Evolutionary conservation across 2,797 vertebrate genomes (phyloP), one percentile per base, ranked within the genome.

Genomic region (Acanthis flammea): DNA sequence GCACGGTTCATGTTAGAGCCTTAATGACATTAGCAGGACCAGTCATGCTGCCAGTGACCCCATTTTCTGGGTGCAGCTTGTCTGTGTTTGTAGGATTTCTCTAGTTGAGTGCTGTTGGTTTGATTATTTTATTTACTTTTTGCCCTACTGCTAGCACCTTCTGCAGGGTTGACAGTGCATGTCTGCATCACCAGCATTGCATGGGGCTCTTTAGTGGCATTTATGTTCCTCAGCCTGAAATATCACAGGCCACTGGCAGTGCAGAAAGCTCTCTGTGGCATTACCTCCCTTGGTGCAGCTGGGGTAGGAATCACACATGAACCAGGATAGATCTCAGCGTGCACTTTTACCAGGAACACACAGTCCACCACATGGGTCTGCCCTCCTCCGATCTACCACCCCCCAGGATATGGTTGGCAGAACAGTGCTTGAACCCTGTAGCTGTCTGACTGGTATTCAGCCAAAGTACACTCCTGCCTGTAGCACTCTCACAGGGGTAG

Each of bases 251-350:
- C 30, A n/a, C 30, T 37, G 0, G 0, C 53, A 63, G 53, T 0
- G 0, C 62, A 65, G 67, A 72, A 78, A 18, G 14, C 7, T 79
- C 42, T 53, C 19, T 18, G 39, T n/a, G 50, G 6, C 24, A 3
- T 44, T 44, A 30, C 7, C 15, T 91, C 15, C 15, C 35, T 31
- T 86, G 21, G 37, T 71, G 37, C 18, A 27, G 13, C 22, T 78
- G 21, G 14, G 19, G 8, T 23, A 19, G 22, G 25, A 14, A 41
- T 68, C 37, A n/a, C 3, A 1, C 47, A 9, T 15, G 31, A 70
- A 27, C 37, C 13, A 63, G 21, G 28, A n/a, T 0, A 30, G 58
- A 50, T 30, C 53, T 50, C 61, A 71, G 9, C 0, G 0, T 41
- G 66, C 11, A 11, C 24, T 72, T 70, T 21, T 31, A n/a, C 47